Conservation (phyloP, 2,113 vertebrate species). For the Antechinus stuartii region DNA sequence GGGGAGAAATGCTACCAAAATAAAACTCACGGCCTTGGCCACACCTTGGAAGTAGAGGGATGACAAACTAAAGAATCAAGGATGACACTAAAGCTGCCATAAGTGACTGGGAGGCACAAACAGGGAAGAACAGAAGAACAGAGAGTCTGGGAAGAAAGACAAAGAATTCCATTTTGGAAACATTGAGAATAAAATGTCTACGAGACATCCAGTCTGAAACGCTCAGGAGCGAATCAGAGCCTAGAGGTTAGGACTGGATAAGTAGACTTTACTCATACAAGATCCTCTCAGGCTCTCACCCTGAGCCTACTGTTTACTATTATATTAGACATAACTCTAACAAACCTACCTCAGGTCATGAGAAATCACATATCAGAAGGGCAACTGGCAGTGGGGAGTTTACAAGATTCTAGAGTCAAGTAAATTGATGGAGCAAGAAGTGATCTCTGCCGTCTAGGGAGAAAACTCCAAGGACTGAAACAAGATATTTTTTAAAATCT, state of each 20-base stretch:
- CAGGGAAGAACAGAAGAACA: neutral
- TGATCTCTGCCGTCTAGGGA: slow-evolving; percentile 1
- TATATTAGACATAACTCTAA: slow-evolving; percentile 38
- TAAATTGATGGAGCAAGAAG: neutral
- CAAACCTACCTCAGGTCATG: neutral
- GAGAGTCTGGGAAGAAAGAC: neutral
- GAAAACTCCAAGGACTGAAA: neutral
- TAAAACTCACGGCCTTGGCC: neutral
- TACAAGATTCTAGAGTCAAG: neutral
- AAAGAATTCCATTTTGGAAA: neutral
- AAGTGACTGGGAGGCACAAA: neutral
- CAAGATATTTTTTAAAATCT: neutral
- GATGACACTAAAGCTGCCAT: no score
- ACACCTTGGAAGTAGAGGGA: neutral
- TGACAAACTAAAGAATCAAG: no score
- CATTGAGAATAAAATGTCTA: neutral
- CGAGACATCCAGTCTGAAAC: neutral
- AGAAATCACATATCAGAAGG: slow-evolving; percentile 27
- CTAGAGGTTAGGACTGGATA: neutral
- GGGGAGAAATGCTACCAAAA: neutral
- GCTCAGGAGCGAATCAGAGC: neutral
- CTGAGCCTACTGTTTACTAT: neutral
- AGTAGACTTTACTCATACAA: neutral
- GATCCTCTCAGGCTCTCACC: neutral
- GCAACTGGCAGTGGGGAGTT: neutral